Evolutionary conservation across 2,888 invertebrate genomes (phyloP).

Genomic region (Yponomeuta evonymella): DNA sequence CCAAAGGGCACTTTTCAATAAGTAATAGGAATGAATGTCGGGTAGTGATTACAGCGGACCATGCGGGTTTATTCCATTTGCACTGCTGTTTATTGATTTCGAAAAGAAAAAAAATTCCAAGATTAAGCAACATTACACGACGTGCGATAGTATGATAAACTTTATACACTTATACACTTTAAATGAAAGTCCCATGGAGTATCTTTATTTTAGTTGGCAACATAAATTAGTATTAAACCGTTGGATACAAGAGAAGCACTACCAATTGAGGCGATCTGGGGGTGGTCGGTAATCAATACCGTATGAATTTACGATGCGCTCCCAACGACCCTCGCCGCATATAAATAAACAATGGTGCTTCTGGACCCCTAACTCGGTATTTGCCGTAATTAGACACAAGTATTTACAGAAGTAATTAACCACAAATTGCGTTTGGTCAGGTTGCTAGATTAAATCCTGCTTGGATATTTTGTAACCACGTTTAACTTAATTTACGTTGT

Average conservation of each 20-base stretch:
- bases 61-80: background rate
- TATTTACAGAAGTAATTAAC: background rate
- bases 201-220: too few species aligned
- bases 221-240: background rate
- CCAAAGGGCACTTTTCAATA: background rate
- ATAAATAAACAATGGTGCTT: background rate
- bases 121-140: too few species aligned
- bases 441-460: too few species aligned
- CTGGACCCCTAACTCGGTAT: background rate
- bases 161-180: too few species aligned
- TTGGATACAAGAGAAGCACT: background rate
- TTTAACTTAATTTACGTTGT: too few species aligned
- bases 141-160: too few species aligned
- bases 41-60: background rate
- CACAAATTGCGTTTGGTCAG: too few species aligned
- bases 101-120: background rate
- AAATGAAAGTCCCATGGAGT: too few species aligned
- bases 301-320: slow-evolving; percentile 8
- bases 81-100: background rate
- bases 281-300: background rate
- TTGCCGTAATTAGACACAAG: background rate
- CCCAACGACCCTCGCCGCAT: slow-evolving; percentile 7
- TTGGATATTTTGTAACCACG: too few species aligned
- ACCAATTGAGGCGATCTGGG: background rate
- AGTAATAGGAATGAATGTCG: background rate